Base-by-base conservation (phyloP, 2,113 vertebrate species). In the Enhydra lutris region DNA sequence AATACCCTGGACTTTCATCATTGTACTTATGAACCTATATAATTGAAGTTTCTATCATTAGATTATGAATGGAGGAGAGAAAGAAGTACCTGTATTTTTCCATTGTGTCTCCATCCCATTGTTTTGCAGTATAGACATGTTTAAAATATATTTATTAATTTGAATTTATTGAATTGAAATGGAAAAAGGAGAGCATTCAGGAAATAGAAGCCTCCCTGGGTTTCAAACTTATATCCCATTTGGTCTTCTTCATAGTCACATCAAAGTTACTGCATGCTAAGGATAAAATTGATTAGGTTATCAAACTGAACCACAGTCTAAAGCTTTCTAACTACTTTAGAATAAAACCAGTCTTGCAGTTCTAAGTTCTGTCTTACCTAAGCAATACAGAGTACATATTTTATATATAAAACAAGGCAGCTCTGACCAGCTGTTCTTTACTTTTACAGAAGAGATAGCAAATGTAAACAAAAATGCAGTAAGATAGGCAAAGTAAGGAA, bases 351-450 rank as follows among this genome's bases (percentile, higher is more conserved):
- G 74, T 2, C 29, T 94, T 93, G 14, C 24, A 63, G 76, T 97
- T 96, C 78, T 89, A 88, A 88, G 91, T 95, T 93, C 47, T 89
- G 11, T 50, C 78, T 85, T 81, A 93, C 47, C 74, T 83, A 94
- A 96, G 76, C 74, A 91, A 82, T 47, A 82, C 31, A 57, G 88
- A 67, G 52, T 81, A 89, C 15, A 83, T 79, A 88, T 81, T 95
- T 87, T 91, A 74, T 29, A 29, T n/a, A 39, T 45, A 45, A 94
- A 91, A 73, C 24, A 83, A 88, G 52, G 36, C 42, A 91, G 34
- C 20, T 65, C 79, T 96, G 52, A 83, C 59, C 67, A 96, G 52
- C 24, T 89, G 7, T 47, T 94, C 61, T 59, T 34, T 95, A 42
- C 76, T 73, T 96, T 82, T 73, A 95, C 12, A 94, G 55, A 65